Conservation (phyloP, 2,113 vertebrate species). For the Dermatemys mawii region DNA sequence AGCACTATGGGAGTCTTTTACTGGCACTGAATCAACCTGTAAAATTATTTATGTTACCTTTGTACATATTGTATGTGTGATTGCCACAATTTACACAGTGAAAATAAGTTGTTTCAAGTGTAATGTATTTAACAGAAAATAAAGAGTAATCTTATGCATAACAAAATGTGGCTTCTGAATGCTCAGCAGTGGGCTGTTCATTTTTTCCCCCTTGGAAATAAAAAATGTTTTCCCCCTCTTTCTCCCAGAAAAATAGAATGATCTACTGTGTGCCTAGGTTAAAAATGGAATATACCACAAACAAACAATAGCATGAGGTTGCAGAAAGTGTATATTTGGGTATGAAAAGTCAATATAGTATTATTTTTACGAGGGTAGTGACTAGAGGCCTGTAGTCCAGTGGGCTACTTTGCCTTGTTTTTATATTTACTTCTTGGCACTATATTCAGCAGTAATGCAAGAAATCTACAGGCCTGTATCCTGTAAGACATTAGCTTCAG, state of each 20-base stretch:
- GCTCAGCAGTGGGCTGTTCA: neutral
- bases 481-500: too few species aligned
- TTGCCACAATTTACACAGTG: neutral
- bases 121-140: neutral
- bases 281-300: neutral
- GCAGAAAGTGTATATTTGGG: neutral
- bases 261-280: fast-evolving
- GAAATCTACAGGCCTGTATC: too few species aligned
- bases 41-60: neutral
- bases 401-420: too few species aligned
- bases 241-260: neutral
- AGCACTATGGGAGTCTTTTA: neutral
- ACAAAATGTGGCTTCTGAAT: neutral
- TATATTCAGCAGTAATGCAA: too few species aligned
- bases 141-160: neutral
- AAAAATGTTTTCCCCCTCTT: neutral
- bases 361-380: neutral
- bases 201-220: too few species aligned
- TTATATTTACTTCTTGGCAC: too few species aligned
- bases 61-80: neutral
- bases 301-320: neutral
- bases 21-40: neutral
- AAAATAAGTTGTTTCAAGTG: neutral
- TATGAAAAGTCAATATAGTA: neutral
- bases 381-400: neutral